Evolutionary conservation across 2,113 vertebrate genomes (phyloP).

Genomic region (Prunella fulvescens): DNA sequence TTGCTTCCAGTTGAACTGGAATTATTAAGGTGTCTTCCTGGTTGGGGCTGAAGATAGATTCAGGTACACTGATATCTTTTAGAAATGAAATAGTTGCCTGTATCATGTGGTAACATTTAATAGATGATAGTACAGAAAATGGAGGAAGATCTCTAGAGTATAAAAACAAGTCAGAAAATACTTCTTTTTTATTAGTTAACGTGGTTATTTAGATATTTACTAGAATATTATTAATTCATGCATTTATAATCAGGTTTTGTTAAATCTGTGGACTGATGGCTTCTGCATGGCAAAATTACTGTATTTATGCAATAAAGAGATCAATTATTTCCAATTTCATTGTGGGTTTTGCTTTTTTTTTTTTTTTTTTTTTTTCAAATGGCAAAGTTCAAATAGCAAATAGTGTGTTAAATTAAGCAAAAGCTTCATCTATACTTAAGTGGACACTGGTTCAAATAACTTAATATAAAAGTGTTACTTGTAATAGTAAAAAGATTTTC

Average conservation of each 20-base stretch:
- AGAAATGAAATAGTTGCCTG: neutral
- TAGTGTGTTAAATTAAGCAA: neutral
- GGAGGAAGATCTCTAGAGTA: neutral
- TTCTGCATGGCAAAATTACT: neutral
- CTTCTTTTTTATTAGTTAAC: neutral
- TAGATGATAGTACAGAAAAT: neutral
- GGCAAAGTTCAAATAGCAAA: neutral
- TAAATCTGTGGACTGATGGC: neutral
- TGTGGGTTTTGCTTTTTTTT: neutral
- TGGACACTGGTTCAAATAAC: neutral
- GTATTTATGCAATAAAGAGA: neutral
- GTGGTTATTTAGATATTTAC: neutral
- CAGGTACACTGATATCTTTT: neutral
- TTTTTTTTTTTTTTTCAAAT: neutral
- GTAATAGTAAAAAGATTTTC: neutral
- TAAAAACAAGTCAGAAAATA: neutral
- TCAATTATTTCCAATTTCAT: neutral
- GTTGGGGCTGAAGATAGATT: neutral
- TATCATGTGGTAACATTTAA: neutral
- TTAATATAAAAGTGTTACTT: neutral
- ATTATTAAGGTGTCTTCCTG: neutral
- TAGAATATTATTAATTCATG: neutral
- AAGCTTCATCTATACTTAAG: neutral
- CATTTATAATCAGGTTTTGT: neutral
- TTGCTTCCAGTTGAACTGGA: neutral